Evolutionary conservation across 2,888 invertebrate genomes (phyloP), one percentile per base, ranked within the genome.

Genomic region (Syrista parreyssii): DNA sequence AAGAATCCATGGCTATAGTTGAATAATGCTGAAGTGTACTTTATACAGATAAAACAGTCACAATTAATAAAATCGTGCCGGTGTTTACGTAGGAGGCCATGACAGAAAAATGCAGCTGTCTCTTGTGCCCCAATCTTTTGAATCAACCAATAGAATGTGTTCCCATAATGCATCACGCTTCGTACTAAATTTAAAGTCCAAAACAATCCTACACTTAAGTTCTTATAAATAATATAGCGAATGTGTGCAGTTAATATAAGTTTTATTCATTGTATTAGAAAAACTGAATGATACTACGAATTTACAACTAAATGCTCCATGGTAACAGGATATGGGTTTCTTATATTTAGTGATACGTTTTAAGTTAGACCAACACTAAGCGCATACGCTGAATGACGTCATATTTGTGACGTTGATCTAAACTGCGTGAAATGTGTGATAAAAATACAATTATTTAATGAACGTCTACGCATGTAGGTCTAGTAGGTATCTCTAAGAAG

Each of bases 1-100:
- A 88, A 3, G 88, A 86, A 76, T 88, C 88, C 88, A 88, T 88
- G 15, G 74, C 23, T 35, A 31, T 71, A 32, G 9, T 31, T 31
- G 9, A 55, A 23, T 55, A 55, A 23, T 23, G 55, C 23, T 55
- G 6, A 23, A 23, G 2, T 55, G 23, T 23, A 6, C 9, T 55
- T 23, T 55, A 55, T 55, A 9, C 6, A 23, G 55, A 55, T 23
- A 55, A 55, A 55, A 55, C 55, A 55, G 23, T 23, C 23, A 23
- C 2, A 55, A 55, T 55, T 55, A 23, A 23, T 55, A 55, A 55
- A 55, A 55, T 23, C 23, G 55, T 55, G 55, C 55, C 55, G 55
- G 9, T 55, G 55, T 55, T 55, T 55, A 55, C 55, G 23, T 2
- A 55, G 55, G 55, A 55, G 55, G 23, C 55, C 55, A 55, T 55